phyloP scores from a whole-genome alignment of 1,140 invertebrate species.

The Anadara kagoshimensis region DNA sequence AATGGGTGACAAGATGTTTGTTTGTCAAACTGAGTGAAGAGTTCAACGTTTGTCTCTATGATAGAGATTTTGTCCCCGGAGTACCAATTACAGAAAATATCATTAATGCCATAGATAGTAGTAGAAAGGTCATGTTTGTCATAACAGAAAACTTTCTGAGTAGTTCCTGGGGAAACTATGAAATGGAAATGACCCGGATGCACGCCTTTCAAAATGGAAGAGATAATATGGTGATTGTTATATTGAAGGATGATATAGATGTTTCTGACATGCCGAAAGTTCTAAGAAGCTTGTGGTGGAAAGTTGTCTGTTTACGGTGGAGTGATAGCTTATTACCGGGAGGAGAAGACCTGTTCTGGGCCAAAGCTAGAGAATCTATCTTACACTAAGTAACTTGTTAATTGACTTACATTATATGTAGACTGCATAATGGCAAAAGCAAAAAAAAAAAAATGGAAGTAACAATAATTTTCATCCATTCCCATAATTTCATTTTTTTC shows the following conservation, averaged over 20 bases:
- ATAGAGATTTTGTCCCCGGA: conserved; percentile 25
- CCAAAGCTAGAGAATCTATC: too few species aligned
- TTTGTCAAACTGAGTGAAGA: not conserved
- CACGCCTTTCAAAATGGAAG: conserved; percentile 15
- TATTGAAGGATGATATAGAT: not conserved
- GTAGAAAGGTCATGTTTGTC: conserved; percentile 30
- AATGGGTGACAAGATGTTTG: not conserved
- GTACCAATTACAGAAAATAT: conserved; percentile 25
- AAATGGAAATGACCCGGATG: conserved; percentile 18
- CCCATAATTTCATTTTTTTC: too few species aligned
- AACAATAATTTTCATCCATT: too few species aligned
- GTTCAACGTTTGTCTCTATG: conserved; percentile 10
- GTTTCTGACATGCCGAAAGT: not conserved
- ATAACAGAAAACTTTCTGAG: conserved; percentile 21
- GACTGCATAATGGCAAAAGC: too few species aligned
- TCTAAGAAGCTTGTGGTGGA: conserved; percentile 13
- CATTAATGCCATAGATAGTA: conserved; percentile 22
- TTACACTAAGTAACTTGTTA: too few species aligned
- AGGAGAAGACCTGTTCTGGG: too few species aligned
- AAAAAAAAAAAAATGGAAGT: too few species aligned
- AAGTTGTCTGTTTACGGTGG: conserved; percentile 11
- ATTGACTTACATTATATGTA: too few species aligned
- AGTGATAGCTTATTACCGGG: not conserved
- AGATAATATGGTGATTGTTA: conserved; percentile 3
- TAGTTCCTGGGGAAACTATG: conserved; percentile 27